Evolutionary conservation across 2,797 vertebrate genomes (phyloP).

Genomic region (Meda fulgida): DNA sequence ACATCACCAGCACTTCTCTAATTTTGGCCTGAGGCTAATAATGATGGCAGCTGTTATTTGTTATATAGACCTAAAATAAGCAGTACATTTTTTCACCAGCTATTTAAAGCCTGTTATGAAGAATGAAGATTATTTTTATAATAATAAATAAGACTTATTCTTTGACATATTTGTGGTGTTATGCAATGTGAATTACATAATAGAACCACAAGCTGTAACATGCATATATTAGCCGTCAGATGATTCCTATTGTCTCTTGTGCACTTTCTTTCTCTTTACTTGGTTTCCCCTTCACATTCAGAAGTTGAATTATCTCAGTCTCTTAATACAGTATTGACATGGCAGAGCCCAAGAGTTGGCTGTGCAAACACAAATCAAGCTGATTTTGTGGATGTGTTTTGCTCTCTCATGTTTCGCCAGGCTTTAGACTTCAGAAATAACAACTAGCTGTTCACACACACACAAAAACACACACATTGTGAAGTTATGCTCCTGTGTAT

Average conservation of each 20-base stretch:
- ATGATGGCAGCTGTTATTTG: background rate
- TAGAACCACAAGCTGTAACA: background rate
- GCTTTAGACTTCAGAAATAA: constrained; percentile 6
- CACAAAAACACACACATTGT: background rate
- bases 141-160: background rate
- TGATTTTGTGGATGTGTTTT: background rate
- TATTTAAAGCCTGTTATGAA: background rate
- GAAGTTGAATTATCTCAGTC: background rate
- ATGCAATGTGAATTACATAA: constrained; percentile 31
- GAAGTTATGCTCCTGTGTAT: constrained; percentile 41
- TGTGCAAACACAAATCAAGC: background rate
- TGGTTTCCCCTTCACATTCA: background rate
- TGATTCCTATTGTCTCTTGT: constrained; percentile 1
- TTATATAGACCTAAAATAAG: background rate
- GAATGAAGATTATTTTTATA: background rate
- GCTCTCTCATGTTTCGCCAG: background rate
- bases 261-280: background rate
- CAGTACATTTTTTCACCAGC: background rate
- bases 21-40: background rate
- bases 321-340: background rate
- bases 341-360: background rate
- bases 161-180: background rate
- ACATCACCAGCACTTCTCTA: background rate
- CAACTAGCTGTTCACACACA: constrained; percentile 29
- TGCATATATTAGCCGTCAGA: background rate